Percentiles rank a stretch among this genome's conserved stretches.
phyloP scores from a whole-genome alignment of 1,140 invertebrate genomes.

The Nephotettix cincticeps region DNA sequence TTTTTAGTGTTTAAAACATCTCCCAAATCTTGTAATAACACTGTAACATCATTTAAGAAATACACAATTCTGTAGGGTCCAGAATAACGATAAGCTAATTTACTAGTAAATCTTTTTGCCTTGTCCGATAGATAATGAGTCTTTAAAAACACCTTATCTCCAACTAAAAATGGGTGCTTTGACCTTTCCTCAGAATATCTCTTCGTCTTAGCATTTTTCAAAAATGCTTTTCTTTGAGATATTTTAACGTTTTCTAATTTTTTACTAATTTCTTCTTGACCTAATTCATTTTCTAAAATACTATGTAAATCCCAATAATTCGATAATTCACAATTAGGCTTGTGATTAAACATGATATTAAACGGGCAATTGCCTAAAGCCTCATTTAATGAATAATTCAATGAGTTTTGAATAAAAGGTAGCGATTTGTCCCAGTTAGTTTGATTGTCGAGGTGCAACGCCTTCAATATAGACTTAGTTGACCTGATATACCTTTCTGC shows the following conservation, averaged over 20 bases:
- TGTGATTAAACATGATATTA: not conserved
- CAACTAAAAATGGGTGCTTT: not conserved
- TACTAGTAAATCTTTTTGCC: not conserved
- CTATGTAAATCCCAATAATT: not conserved
- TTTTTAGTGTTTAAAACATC: not conserved
- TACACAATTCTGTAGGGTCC: not conserved
- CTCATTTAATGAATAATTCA: not conserved
- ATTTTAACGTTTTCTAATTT: not conserved
- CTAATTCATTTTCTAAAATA: not conserved
- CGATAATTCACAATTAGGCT: not conserved
- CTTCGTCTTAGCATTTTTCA: conserved; percentile 2
- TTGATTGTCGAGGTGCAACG: not conserved
- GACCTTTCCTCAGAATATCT: conserved; percentile 3
- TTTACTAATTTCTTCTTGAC: not conserved
- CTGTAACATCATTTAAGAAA: not conserved
- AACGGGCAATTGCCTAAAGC: not conserved
- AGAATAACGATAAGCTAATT: not conserved
- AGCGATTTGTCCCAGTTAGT: not conserved
- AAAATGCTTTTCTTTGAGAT: not conserved
- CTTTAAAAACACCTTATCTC: not conserved
- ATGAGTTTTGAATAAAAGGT: not conserved
- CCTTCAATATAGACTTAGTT: not conserved
- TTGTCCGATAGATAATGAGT: conserved; percentile 3
- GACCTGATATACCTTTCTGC: not conserved
- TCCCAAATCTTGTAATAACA: not conserved